Evolutionary conservation across 2,113 vertebrate species (phyloP).

Genomic region (Fukomys damarensis): DNA sequence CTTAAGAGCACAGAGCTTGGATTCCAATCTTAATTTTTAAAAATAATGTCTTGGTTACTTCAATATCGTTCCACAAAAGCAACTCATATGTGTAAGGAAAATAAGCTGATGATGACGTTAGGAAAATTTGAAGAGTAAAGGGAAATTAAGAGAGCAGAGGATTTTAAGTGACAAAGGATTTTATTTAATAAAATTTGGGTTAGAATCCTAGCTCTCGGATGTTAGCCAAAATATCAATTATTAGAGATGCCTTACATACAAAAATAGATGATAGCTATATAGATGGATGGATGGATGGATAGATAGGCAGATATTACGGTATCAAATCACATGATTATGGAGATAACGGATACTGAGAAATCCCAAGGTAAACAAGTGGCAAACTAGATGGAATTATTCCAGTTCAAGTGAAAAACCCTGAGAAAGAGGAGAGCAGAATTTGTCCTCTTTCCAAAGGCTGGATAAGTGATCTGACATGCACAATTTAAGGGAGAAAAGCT

Average conservation of each 20-base stretch:
- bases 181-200: not conserved
- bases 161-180: not conserved
- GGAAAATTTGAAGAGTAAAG: not conserved
- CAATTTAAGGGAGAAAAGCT: not conserved
- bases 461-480: not conserved
- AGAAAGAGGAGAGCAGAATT: not conserved
- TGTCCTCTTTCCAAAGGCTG: not conserved
- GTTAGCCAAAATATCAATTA: not conserved
- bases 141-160: not conserved
- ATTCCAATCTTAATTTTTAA: not conserved
- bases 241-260: not conserved
- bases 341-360: not conserved
- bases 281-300: not conserved
- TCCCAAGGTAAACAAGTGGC: not conserved
- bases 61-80: not conserved
- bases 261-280: not conserved
- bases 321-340: not conserved
- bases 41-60: not conserved
- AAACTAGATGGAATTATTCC: not conserved
- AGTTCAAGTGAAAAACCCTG: not conserved
- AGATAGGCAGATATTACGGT: not conserved
- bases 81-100: not conserved
- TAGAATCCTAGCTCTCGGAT: not conserved
- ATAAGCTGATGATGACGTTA: not conserved
- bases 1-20: not conserved